A percentile compares a stretch with the other conserved stretches of the same genome.
Evolutionary conservation across 1,140 invertebrate species (phyloP).

Genomic region (Euschistus heros): DNA sequence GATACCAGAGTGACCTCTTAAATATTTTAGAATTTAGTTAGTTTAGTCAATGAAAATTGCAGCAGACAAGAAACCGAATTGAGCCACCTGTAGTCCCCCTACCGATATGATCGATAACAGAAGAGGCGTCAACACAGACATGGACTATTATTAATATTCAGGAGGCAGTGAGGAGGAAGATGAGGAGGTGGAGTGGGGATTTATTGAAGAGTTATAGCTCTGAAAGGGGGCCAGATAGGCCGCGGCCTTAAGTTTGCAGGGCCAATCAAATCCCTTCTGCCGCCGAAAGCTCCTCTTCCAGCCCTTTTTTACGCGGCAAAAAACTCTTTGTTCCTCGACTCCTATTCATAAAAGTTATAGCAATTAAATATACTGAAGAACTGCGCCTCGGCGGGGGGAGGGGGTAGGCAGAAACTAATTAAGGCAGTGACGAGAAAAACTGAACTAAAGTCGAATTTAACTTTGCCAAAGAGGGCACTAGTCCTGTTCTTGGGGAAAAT

Average conservation of each 20-base stretch:
- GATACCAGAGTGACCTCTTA: too few relatives aligned
- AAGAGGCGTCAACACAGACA: background rate
- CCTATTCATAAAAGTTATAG: background rate
- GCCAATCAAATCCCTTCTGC: background rate
- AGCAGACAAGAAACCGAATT: too few relatives aligned
- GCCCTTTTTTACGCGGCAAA: background rate
- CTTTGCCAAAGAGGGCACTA: slow-evolving; percentile 1
- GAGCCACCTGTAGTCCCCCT: background rate
- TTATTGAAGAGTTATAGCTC: slow-evolving; percentile 3
- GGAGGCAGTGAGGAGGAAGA: slow-evolving; percentile 1
- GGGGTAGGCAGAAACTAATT: background rate
- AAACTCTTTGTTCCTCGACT: background rate
- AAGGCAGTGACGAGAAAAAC: slow-evolving; percentile 8
- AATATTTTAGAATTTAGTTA: too few relatives aligned
- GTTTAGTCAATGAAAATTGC: too few relatives aligned
- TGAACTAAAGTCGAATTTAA: slow-evolving; percentile 7
- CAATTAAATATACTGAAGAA: background rate
- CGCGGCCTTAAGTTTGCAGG: slow-evolving; percentile 1
- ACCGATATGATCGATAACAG: background rate
- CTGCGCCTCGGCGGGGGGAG: background rate
- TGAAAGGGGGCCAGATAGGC: slow-evolving; percentile 6
- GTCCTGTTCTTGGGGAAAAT: too few relatives aligned
- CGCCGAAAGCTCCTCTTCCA: background rate
- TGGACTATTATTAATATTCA: background rate
- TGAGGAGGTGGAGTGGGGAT: slow-evolving; percentile 4